A percentile compares a stretch with the other conserved stretches of the same genome.
phyloP scores from a whole-genome alignment of 2,797 vertebrate genomes.

The Periophthalmus magnuspinnatus region DNA sequence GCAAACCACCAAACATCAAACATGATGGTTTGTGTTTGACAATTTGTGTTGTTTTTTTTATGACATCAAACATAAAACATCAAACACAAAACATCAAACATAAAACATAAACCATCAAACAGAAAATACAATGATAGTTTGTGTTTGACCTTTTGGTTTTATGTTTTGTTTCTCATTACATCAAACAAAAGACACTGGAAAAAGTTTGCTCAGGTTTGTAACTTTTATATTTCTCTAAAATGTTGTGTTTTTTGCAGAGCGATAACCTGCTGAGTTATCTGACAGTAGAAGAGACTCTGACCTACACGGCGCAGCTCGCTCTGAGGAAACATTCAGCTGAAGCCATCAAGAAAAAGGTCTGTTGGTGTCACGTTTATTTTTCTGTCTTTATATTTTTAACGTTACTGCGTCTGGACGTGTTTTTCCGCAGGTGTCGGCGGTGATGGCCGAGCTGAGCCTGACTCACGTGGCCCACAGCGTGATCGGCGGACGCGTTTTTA shows the following conservation, averaged over 20 bases:
- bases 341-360: constrained; percentile 85
- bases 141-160: too few species aligned
- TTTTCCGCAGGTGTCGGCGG: constrained; percentile 82
- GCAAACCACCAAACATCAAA: too few species aligned
- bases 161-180: too few species aligned
- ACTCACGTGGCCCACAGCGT: constrained; percentile 85
- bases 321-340: constrained; percentile 72
- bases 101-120: too few species aligned
- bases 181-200: too few species aligned
- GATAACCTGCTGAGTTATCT: constrained; percentile 90
- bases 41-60: too few species aligned
- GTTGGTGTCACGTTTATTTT: not conserved
- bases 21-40: too few species aligned
- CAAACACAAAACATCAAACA: too few species aligned
- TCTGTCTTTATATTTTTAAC: not conserved
- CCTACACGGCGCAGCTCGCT: constrained; percentile 87
- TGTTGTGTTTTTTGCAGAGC: constrained; percentile 68
- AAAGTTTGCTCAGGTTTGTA: too few species aligned
- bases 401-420: constrained; percentile 26
- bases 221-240: too few species aligned
- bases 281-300: constrained; percentile 89
- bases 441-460: constrained; percentile 90
- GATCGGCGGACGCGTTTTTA: constrained; percentile 83
- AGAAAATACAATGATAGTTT: too few species aligned
- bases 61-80: too few species aligned